A percentile compares a stretch with the other conserved stretches of the same genome.
phyloP scores from a whole-genome alignment of 2,888 invertebrate genomes.

The Pandemis heparana region DNA sequence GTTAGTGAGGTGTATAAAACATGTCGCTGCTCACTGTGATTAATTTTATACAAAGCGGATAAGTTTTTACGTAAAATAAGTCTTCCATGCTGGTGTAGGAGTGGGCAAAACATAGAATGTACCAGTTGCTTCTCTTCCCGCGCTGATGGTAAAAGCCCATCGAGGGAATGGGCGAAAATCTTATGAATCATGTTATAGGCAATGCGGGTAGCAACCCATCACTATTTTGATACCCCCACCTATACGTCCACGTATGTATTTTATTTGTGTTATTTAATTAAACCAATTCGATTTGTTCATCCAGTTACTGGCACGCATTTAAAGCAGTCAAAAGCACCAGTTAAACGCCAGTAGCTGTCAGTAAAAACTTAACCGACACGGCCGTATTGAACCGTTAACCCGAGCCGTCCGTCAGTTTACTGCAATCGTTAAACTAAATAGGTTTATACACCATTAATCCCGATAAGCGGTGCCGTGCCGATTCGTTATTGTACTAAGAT shows the following conservation, averaged over 20 bases:
- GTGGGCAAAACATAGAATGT: no score
- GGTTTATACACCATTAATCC: conserved; percentile 17
- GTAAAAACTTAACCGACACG: not conserved
- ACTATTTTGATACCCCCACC: no score
- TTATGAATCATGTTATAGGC: no score
- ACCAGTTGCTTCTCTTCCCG: no score
- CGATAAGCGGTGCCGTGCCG: not conserved
- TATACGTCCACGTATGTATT: no score
- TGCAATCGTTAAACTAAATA: conserved; percentile 12
- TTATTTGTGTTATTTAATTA: no score
- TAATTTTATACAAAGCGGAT: not conserved
- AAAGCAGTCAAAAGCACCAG: not conserved
- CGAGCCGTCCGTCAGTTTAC: not conserved
- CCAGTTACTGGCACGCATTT: not conserved
- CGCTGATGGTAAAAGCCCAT: no score
- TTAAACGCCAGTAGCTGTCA: not conserved
- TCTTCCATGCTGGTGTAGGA: no score
- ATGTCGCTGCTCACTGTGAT: not conserved
- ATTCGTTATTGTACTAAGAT: not conserved
- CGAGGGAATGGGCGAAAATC: no score
- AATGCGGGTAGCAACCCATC: no score
- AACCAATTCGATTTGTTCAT: no score
- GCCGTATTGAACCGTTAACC: conserved; percentile 7
- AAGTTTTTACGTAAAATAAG: no score
- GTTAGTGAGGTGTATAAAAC: not conserved